Evolutionary conservation across 2,797 vertebrate species (phyloP), one percentile per base, ranked within the genome.

Genomic region (Astyanax mexicanus): DNA sequence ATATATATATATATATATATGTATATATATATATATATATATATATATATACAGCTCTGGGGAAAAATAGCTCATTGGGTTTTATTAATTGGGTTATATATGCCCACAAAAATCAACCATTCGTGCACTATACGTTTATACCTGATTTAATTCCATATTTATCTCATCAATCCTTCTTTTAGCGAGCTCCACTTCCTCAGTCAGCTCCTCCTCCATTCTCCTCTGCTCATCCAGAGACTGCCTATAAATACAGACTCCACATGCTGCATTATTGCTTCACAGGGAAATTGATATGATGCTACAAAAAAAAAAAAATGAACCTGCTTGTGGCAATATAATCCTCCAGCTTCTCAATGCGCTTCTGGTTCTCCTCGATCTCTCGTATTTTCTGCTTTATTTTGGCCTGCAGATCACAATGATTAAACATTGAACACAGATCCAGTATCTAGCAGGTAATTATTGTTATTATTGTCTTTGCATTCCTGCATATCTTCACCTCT

Each of bases 361-460:
- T 99, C 90, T 99, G 97, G 89, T 99, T 99, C 90, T 99, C 97
- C 86, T 99, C 97, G 25, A 99, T 98, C 90, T 99, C 97, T 55
- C 97, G 87, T 74, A 99, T 93, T 86, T 99, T 99, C 89, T 99
- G 97, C 81, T 99, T 99, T 86, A 99, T 99, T 88, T 99, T 99
- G 40, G 97, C 96, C 97, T 96, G 79, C 25, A 51, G 2, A 3
- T 4, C 13, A 42, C 7, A 42, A 45, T 42, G 40, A 10, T 40
- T 12, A 2, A 42, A 42, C 42, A 12, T 2, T 13, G 2, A 42
- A 42, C 10, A 42, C 2, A 42, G 12, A 40, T 10, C 29, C 5
- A 2, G 29, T 32, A 32, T 32, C 5, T 32, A 29, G 42, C 40
- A 42, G 40, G 40, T 38, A 38, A 38, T 38, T 3, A 7, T 38